Base-by-base conservation (phyloP, 2,888 invertebrate genomes). In the Caenorhabditis sp. region DNA sequence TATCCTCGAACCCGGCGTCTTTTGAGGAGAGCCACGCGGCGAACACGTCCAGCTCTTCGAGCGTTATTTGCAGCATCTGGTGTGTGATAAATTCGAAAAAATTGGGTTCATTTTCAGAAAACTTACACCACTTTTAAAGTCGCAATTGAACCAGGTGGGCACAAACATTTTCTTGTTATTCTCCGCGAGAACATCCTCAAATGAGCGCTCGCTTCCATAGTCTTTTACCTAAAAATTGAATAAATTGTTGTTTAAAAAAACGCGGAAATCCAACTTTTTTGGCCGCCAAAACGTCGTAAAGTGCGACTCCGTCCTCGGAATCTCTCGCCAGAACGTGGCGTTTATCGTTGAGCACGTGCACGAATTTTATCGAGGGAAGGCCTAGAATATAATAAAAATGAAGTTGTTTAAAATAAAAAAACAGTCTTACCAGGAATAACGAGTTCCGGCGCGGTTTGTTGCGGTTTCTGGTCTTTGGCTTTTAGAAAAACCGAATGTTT, bases 81-180 rank as follows among this genome's bases (percentile, higher is more conserved):
- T 37, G 5, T 37, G 5, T 37, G 13, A 37, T 8, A 11, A 37
- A 37, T 37, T 7, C 37, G 5, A 7, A 37, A 37, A 37, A 37
- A 37, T 37, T 37, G 5, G n/a, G n/a, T n/a, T n/a, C n/a, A n/a
- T n/a, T n/a, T n/a, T n/a, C n/a, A 39, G 26, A 35, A 58, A 73
- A 90, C 92, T 90, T 91, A 95, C 94, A 78, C 99, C 99, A 72
- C 96, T 98, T 91, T 99, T 99, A 50, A 99, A 92, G 91, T 99
- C 99, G 46, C 98, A 96, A 82, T 95, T 95, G 90, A 99, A 99
- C 99, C 99, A 99, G 91, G 95, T 96, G 27, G 99, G 98, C 86
- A 99, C 96, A 90, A 94, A 96, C 56, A 99, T 93, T 92, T 94
- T 94, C 91, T 95, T 95, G 87, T 94, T 94, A 77, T 94, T 91